A percentile compares a stretch with the other conserved stretches of the same genome.
These are phyloP conservation scores for Alcedo quadribrachys DNA, from an alignment of 2,797 vertebrate species.

Conservation along the genomic window DNA sequence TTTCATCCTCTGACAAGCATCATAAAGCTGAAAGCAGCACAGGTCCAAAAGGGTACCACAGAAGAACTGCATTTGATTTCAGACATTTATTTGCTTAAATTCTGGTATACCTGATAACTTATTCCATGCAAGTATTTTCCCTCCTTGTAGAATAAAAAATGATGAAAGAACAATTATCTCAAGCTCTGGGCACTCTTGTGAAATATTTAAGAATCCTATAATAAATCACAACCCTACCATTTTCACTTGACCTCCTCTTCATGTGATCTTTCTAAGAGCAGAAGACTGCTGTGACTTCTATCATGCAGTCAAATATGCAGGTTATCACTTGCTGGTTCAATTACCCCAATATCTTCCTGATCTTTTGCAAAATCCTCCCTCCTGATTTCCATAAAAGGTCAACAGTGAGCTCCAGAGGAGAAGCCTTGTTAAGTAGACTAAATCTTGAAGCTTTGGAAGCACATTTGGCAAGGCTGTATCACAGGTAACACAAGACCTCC, in stretches of 20 bases:
- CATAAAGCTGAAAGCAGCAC: neutral
- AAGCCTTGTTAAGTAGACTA: neutral
- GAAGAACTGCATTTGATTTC: neutral
- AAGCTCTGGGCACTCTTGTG: neutral
- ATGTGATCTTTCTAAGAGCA: neutral
- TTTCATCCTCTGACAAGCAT: constrained; percentile 25
- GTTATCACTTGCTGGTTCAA: neutral
- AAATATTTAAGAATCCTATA: constrained; percentile 3
- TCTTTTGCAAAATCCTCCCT: neutral
- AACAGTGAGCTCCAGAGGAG: neutral
- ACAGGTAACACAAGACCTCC: neutral
- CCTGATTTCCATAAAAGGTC: neutral
- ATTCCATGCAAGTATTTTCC: neutral
- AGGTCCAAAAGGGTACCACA: constrained; percentile 9
- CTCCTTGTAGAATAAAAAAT: neutral
- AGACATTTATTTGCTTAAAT: neutral
- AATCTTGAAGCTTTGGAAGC: neutral
- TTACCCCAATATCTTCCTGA: neutral
- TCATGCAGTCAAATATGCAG: neutral
- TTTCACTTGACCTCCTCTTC: constrained; percentile 11
- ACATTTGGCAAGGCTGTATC: neutral
- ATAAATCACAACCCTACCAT: neutral
- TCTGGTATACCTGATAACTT: neutral
- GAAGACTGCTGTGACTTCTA: neutral
- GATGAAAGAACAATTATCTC: neutral